Percentiles rank a stretch among this genome's conserved stretches.
phyloP scores from a whole-genome alignment of 2,113 vertebrate genomes.

The Thalassarche chlororhynchos region DNA sequence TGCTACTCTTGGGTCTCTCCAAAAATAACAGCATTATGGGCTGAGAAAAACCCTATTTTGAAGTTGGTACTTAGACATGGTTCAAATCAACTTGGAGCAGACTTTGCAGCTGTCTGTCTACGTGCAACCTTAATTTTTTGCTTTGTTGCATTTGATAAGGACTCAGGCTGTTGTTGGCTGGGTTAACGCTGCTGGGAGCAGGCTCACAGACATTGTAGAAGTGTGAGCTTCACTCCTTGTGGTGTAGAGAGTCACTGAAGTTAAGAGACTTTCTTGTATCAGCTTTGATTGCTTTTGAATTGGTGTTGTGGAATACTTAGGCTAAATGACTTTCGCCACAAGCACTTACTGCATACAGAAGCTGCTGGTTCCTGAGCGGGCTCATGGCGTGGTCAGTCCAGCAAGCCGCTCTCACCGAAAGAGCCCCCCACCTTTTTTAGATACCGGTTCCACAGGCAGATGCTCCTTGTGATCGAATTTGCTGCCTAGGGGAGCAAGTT shows the following conservation, averaged over 20 bases:
- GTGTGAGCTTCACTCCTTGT: not conserved
- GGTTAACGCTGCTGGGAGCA: not conserved
- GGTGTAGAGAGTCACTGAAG: not conserved
- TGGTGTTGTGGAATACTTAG: not conserved
- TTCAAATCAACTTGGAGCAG: not conserved
- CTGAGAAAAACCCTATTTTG: not conserved
- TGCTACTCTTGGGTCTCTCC: not conserved
- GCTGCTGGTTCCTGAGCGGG: accelerated
- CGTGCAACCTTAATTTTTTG: not conserved
- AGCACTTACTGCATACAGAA: not conserved
- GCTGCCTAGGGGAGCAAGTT: not conserved
- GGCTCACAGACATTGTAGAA: not conserved
- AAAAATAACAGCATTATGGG: not conserved
- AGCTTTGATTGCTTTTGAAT: not conserved
- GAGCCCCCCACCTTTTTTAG: not conserved
- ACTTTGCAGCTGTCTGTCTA: not conserved
- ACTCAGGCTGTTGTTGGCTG: not conserved
- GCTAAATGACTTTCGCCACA: not conserved
- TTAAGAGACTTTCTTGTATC: not conserved
- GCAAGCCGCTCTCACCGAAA: not conserved
- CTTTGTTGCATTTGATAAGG: not conserved
- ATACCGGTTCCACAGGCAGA: not conserved
- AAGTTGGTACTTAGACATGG: not conserved
- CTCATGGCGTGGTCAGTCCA: not conserved
- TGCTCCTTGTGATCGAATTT: not conserved